Base-by-base conservation (phyloP, 2,113 vertebrate genomes). In the Apistogramma diplotaenia region DNA sequence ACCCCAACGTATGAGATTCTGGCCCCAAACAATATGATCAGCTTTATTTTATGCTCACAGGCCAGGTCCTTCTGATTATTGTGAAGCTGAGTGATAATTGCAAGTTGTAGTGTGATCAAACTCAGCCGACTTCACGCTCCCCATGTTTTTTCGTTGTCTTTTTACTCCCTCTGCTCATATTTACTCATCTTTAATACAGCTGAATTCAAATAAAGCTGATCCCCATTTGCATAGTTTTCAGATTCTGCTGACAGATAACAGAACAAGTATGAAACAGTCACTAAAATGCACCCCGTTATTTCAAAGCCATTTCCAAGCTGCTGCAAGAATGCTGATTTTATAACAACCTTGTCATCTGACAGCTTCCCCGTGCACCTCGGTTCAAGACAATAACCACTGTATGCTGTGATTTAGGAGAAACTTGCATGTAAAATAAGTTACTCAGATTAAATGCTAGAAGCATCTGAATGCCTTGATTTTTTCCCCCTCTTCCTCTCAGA, bases 391-490 rank as follows among this genome's bases (percentile, higher is more conserved):
- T 70, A n/a, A 51, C 43, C 51, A 51, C 43, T 0, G 0, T 49
- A 16, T 29, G 23, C 40, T 67, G 5, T 31, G 43, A 51, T 70
- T 70, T 70, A 49, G 43, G 43, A 0, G 25, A 2, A 51, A 70
- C 43, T 31, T 51, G 8, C 43, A 51, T 51, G 43, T 51, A 51
- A 70, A 51, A 70, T 51, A 31, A 29, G 5, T 51, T 49, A n/a
- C 25, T 51, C 43, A n/a, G 10, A 70, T 31, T 70, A 25, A 51
- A 67, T 27, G 23, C 46, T 46, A 27, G 37, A 46, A 70, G 43
- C 1, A 0, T 49, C 62, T 29, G 40, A 1, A 8, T 0, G 1
- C n/a, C 23, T 8, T 70, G 29, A 1, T 27, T 67, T 46, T 27
- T 67, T 4, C 19, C 29, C 29, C 16, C 19, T 19, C 8, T 51